Conservation (phyloP, 2,888 invertebrate genomes). For the Oegoconia quadripuncta region DNA sequence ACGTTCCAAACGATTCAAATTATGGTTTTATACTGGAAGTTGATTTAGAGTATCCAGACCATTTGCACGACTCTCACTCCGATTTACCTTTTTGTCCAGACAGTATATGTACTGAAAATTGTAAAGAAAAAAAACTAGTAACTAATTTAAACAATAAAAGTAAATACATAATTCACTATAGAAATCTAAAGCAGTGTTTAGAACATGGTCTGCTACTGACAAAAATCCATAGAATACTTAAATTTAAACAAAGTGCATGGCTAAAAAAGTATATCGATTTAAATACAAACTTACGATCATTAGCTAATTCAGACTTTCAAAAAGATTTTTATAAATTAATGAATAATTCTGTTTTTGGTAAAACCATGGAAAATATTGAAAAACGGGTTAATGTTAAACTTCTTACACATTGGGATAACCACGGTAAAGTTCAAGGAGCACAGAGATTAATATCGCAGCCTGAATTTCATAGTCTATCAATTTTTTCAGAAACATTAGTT, state of each 20-base stretch:
- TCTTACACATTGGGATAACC: slow-evolving; percentile 34
- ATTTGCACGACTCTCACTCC: slow-evolving; percentile 28
- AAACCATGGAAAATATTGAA: slow-evolving; percentile 40
- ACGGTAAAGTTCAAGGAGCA: slow-evolving; percentile 26
- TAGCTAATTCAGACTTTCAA: too few relatives aligned
- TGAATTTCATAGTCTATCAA: slow-evolving; percentile 35
- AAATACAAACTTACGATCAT: slow-evolving; percentile 43
- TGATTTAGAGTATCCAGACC: slow-evolving; percentile 28
- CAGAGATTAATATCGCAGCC: slow-evolving; percentile 25
- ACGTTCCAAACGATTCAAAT: slow-evolving; percentile 16
- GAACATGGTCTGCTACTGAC: slow-evolving; percentile 18
- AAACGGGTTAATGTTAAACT: slow-evolving; percentile 36
- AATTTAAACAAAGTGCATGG: slow-evolving; percentile 45
- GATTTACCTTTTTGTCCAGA: slow-evolving; percentile 27
- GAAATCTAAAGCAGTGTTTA: slow-evolving; percentile 26
- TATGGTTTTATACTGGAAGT: slow-evolving; percentile 30
- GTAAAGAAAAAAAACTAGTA: slow-evolving; percentile 13
- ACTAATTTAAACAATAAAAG: slow-evolving; percentile 23
- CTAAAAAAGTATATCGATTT: slow-evolving; percentile 43
- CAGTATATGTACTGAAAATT: slow-evolving; percentile 12
- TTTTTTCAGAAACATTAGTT: slow-evolving; percentile 32
- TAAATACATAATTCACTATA: slow-evolving; percentile 25
- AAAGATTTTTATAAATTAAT: slow-evolving; percentile 49
- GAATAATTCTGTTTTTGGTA: slow-evolving; percentile 49
- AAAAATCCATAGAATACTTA: slow-evolving; percentile 20